Evolutionary conservation across 2,888 invertebrate genomes (phyloP), one percentile per base, ranked within the genome.

Genomic region (Heteropelma amictum): DNA sequence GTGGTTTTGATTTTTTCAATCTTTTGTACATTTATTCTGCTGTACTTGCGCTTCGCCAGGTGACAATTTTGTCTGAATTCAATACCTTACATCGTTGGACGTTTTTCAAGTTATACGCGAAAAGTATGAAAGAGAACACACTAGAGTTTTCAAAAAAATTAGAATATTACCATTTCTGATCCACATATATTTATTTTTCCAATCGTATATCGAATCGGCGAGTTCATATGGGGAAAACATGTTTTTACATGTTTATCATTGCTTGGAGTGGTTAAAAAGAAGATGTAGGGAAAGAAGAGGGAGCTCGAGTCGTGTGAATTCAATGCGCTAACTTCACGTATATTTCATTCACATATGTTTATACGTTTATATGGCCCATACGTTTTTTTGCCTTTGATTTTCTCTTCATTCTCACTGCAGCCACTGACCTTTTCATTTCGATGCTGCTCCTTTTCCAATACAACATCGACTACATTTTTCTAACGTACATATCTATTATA

Each of bases 291-390:
- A 8, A 38, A 28, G 6, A 14, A 33, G 30, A 33, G 19, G 26
- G 58, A 47, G 28, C 26, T 49, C 14, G 30, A 26, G 17, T n/a
- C 7, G 51, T 42, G 30, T 53, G 26, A 21, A 8, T 26, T 58
- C 54, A 35, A 56, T 68, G 61, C 33, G 63, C 7, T 26, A 58
- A 45, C 28, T 53, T 53, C n/a, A 33, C 23, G 53, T 30, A 61
- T 60, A 76, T 76, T 76, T 73, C 73, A 76, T 78, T 68, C 75
- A 72, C 76, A 76, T 73, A 76, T 76, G 73, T 68, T 68, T 72
- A 72, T 77, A 76, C 71, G 73, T 76, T 70, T 68, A 78, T 68
- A 17, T 47, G 64, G 51, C 28, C 33, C 72, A 30, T 77, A 56
- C 64, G 64, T 60, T 71, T 68, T 76, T 65, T 49, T 35, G 38